A percentile compares a stretch with the other conserved stretches of the same genome.
These are phyloP conservation scores for Falco rusticolus DNA, from an alignment of 2,797 vertebrate genomes.

Conservation along the genomic window DNA sequence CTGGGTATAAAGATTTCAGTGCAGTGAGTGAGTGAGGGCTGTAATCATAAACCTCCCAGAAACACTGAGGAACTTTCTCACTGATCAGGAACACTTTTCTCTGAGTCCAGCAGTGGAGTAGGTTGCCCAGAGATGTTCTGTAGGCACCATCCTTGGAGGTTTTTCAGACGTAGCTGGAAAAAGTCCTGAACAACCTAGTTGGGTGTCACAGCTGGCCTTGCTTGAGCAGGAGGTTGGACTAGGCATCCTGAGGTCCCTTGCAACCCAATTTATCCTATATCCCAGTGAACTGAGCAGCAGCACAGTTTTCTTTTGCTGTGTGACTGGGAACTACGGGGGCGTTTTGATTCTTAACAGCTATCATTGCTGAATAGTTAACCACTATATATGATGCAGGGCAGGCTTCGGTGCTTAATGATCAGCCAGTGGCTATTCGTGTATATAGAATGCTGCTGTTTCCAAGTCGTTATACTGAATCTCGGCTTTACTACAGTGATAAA, in stretches of 20 bases:
- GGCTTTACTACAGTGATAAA: not conserved
- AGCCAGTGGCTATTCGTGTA: rapidly evolving
- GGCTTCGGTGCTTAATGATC: too few relatives aligned
- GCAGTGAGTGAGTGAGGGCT: rapidly evolving
- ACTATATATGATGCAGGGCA: not conserved
- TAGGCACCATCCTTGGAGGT: not conserved
- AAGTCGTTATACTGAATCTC: not conserved
- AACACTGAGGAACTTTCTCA: not conserved
- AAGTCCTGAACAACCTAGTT: not conserved
- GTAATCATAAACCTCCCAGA: not conserved
- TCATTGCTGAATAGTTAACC: not conserved
- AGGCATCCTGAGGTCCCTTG: not conserved
- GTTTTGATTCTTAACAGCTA: not conserved
- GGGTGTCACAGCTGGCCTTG: not conserved
- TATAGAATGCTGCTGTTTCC: rapidly evolving
- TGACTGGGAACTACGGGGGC: not conserved
- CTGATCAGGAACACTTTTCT: not conserved
- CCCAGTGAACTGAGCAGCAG: not conserved
- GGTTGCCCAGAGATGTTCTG: not conserved
- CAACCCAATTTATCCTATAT: not conserved
- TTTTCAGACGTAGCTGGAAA: not conserved
- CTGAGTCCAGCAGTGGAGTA: not conserved
- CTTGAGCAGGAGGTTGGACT: not conserved
- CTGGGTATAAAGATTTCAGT: not conserved
- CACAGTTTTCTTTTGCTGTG: not conserved